Percentiles rank a stretch among this genome's conserved stretches.
Evolutionary conservation across 2,797 vertebrate genomes (phyloP).

Genomic region (Diplodus sargus): DNA sequence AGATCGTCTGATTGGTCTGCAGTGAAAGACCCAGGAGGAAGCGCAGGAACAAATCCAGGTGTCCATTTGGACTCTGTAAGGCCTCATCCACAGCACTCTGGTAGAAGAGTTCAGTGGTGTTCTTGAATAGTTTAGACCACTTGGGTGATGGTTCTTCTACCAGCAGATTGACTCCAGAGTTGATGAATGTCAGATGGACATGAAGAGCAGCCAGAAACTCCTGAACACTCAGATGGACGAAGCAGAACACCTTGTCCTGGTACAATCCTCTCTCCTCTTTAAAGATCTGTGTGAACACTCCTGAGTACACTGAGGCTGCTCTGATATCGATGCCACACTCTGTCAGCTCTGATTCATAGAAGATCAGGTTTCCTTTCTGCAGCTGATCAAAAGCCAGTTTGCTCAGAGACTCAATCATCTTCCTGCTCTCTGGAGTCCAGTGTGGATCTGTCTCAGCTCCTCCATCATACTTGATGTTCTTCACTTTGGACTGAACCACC

Average conservation of each 20-base stretch:
- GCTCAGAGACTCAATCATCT: too few relatives aligned
- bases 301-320: too few relatives aligned
- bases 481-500: too few relatives aligned
- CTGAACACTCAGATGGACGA: conserved; percentile 52
- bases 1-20: conserved; percentile 15
- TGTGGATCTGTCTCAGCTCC: too few relatives aligned
- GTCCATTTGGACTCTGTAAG: conserved; percentile 52
- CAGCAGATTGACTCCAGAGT: conserved; percentile 42
- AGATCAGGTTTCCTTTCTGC: too few relatives aligned
- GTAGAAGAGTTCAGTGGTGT: not conserved
- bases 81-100: conserved; percentile 35
- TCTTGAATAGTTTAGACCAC: not conserved
- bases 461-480: too few relatives aligned
- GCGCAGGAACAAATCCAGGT: conserved; percentile 55
- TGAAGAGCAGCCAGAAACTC: conserved; percentile 67
- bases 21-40: conserved; percentile 64
- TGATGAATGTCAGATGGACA: conserved; percentile 45
- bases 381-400: too few relatives aligned
- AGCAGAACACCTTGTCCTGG: conserved; percentile 46
- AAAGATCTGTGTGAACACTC: too few relatives aligned
- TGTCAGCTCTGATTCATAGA: too few relatives aligned
- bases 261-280: not conserved
- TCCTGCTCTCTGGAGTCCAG: too few relatives aligned
- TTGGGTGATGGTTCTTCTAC: not conserved
- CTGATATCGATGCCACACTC: too few relatives aligned